A percentile compares a stretch with the other conserved stretches of the same genome.
Conservation (phyloP, 2,113 vertebrate genomes). For the Tachysurus vachellii region DNA sequence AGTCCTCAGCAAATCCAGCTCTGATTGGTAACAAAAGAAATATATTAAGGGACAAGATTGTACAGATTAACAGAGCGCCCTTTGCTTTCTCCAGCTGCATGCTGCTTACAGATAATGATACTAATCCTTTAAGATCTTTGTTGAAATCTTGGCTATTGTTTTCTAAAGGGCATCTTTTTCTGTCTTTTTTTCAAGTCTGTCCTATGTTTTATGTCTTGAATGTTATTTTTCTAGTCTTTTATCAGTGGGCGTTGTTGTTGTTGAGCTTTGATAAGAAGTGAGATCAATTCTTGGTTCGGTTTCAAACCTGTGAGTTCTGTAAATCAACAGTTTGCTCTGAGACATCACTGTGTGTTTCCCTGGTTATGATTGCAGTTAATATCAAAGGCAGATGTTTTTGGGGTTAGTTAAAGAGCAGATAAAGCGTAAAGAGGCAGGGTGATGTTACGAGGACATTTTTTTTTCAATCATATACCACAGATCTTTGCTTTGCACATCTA, state of each 20-base stretch:
- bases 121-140: constrained; percentile 61
- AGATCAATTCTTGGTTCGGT: constrained; percentile 50
- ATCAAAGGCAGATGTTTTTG: background rate
- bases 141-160: constrained; percentile 54
- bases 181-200: constrained; percentile 67
- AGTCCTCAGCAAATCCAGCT: constrained; percentile 33
- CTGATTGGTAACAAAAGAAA: constrained; percentile 5
- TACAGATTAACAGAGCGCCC: constrained; percentile 53
- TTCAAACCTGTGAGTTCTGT: constrained; percentile 46
- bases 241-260: constrained; percentile 57
- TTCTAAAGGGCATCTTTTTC: background rate
- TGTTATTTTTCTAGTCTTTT: constrained; percentile 43
- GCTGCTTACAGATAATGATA: constrained; percentile 55
- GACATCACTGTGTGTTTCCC: constrained; percentile 32
- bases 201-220: constrained; percentile 59
- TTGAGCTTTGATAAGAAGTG: constrained; percentile 62
- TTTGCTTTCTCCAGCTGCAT: constrained; percentile 66
- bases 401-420: background rate
- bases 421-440: background rate
- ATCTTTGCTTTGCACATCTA: background rate
- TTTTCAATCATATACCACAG: background rate
- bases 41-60: background rate
- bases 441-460: background rate
- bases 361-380: background rate
- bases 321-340: constrained; percentile 7